Evolutionary conservation across 2,113 vertebrate species (phyloP).

Genomic region (Eupsittula cactorum): DNA sequence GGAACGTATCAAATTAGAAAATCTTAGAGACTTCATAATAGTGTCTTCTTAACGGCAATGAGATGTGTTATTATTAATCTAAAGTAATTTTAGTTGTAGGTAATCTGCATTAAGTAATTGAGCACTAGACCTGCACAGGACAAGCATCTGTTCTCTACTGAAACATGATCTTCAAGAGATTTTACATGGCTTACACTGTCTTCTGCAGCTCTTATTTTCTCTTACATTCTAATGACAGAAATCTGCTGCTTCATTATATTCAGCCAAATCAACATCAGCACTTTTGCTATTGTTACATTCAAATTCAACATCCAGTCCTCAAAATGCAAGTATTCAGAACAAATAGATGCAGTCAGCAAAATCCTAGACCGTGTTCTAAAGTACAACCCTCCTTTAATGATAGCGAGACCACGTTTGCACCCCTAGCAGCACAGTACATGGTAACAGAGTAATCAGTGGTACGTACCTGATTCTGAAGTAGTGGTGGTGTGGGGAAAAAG

Average conservation of each 20-base stretch:
- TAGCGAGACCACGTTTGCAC: accelerated
- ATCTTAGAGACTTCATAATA: background rate
- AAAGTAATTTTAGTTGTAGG: background rate
- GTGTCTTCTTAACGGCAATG: background rate
- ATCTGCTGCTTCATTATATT: background rate
- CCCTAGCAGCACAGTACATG: background rate
- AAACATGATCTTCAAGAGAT: background rate
- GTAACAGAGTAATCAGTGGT: background rate
- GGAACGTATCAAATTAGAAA: background rate
- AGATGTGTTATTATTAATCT: background rate
- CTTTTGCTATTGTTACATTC: background rate
- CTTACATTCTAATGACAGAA: background rate
- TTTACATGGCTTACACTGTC: background rate
- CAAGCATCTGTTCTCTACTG: background rate
- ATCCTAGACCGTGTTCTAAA: too few relatives aligned
- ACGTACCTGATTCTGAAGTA: background rate
- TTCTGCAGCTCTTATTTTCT: background rate
- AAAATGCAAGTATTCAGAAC: background rate
- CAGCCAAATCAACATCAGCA: background rate
- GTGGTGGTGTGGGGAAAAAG: too few relatives aligned
- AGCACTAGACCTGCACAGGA: background rate
- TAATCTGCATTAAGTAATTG: background rate
- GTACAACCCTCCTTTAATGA: background rate
- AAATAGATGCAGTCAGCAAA: background rate
- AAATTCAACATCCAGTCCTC: background rate